A percentile compares a stretch with the other conserved stretches of the same genome.
Evolutionary conservation across 2,113 vertebrate genomes (phyloP).

Genomic region (Alectura lathami): DNA sequence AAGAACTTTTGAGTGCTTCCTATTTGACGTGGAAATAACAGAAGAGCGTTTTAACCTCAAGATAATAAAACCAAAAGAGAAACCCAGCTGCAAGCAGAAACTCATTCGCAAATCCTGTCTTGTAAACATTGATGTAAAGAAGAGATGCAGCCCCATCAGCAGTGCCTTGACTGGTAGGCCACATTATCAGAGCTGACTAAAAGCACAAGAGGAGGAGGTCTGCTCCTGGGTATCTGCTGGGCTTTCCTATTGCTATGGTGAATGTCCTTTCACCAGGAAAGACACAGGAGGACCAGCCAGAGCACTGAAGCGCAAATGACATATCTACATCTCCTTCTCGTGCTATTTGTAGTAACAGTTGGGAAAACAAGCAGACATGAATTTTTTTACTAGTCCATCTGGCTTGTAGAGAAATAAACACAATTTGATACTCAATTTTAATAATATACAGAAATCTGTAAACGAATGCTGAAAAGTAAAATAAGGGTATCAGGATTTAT

Average conservation of each 20-base stretch:
- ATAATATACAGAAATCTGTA: not conserved
- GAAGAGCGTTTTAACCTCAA: not conserved
- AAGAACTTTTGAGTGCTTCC: not conserved
- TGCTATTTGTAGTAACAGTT: not conserved
- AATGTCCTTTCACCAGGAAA: not conserved
- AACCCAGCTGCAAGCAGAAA: not conserved
- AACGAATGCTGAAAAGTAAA: not conserved
- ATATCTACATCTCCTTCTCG: not conserved
- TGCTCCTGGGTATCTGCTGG: not conserved
- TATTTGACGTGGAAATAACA: not conserved
- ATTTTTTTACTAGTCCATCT: not conserved
- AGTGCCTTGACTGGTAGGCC: not conserved
- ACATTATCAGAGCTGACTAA: not conserved
- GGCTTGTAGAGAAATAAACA: not conserved
- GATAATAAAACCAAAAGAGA: not conserved
- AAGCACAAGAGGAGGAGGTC: not conserved
- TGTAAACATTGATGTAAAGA: not conserved
- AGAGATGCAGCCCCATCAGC: not conserved
- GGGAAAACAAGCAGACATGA: not conserved
- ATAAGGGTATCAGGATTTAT: not conserved
- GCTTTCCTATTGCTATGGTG: not conserved
- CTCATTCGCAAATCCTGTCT: not conserved
- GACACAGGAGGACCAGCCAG: not conserved
- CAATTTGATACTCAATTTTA: not conserved
- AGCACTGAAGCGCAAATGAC: not conserved